phyloP scores from a whole-genome alignment of 2,113 vertebrate genomes.

The Chlorodrepanis virens region DNA sequence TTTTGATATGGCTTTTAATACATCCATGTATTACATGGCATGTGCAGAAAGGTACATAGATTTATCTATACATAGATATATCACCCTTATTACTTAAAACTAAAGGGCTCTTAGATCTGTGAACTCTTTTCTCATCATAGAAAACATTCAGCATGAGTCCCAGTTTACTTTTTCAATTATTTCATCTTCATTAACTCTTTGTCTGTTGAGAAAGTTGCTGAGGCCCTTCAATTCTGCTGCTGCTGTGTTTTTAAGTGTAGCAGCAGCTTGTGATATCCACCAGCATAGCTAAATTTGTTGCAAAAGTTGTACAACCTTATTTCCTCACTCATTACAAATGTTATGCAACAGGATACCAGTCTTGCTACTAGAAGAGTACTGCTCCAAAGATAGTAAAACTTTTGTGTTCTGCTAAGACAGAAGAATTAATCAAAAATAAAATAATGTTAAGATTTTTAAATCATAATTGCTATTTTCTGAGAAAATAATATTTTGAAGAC shows the following conservation, averaged over 20 bases:
- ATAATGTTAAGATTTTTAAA: neutral
- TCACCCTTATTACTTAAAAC: neutral
- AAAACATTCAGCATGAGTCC: neutral
- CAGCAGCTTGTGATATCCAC: neutral
- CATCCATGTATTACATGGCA: neutral
- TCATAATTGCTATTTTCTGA: neutral
- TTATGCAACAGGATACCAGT: neutral
- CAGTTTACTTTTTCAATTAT: neutral
- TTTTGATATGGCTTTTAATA: neutral
- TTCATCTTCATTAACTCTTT: neutral
- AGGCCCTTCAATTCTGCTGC: neutral
- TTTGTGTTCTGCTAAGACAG: neutral
- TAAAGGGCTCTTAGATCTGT: neutral
- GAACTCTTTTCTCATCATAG: neutral
- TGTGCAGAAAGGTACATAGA: neutral
- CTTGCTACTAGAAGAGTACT: neutral
- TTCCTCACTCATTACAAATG: neutral
- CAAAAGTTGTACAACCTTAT: neutral
- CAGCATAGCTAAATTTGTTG: neutral
- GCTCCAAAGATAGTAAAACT: neutral
- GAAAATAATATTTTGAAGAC: neutral
- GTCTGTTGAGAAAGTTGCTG: neutral
- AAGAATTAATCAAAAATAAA: neutral
- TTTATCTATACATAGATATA: neutral
- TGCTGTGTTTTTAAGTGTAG: neutral